A percentile compares a stretch with the other conserved stretches of the same genome.
Conservation (phyloP, 2,888 invertebrate genomes). For the Mactromeris polynyma region DNA sequence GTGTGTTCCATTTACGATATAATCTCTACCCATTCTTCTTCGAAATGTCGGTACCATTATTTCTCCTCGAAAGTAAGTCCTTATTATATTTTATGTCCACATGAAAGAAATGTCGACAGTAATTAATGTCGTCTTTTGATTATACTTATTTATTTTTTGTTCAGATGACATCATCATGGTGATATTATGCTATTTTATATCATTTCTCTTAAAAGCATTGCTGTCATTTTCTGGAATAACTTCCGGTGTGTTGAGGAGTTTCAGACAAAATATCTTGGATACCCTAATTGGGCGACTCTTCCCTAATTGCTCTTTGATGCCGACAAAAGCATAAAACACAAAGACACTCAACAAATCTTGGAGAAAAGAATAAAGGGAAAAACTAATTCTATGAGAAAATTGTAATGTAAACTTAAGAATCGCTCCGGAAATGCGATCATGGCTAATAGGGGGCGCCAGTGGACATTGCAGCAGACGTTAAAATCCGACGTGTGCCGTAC, state of each 20-base stretch:
- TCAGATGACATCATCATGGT: neutral
- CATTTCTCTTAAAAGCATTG: constrained; percentile 45
- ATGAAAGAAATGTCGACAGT: neutral
- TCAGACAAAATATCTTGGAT: constrained; percentile 33
- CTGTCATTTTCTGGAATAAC: constrained; percentile 46
- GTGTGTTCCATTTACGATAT: too few relatives aligned
- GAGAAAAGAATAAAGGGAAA: neutral
- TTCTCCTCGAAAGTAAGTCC: neutral
- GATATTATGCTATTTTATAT: constrained; percentile 21
- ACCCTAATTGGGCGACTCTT: constrained; percentile 32
- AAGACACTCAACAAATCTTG: constrained; percentile 29
- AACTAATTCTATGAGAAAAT: constrained; percentile 12
- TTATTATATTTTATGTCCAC: constrained; percentile 8
- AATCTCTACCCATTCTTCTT: neutral
- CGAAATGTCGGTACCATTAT: neutral
- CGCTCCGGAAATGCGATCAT: constrained; percentile 33
- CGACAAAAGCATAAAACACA: constrained; percentile 24
- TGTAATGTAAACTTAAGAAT: constrained; percentile 29
- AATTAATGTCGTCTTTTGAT: neutral
- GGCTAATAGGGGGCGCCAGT: constrained; percentile 18
- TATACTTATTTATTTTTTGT: neutral
- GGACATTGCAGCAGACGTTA: constrained; percentile 12
- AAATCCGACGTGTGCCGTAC: constrained; percentile 18
- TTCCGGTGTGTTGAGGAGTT: constrained; percentile 33
- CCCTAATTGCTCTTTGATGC: constrained; percentile 35